Evolutionary conservation across 2,113 vertebrate species (phyloP).

Genomic region (Oreochromis tanganicae): DNA sequence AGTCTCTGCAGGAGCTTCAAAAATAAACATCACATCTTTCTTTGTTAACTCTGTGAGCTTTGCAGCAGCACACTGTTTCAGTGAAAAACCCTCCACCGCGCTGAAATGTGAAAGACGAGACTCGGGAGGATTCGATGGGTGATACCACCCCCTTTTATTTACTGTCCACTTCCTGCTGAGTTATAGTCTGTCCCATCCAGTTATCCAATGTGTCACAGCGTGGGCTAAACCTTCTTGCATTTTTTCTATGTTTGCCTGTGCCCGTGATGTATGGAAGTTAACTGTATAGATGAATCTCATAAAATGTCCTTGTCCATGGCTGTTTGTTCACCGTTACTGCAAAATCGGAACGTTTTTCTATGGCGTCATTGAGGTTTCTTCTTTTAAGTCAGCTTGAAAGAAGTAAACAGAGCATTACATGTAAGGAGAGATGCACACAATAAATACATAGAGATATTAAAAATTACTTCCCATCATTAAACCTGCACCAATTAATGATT

Average conservation of each 20-base stretch:
- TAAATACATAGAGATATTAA: not conserved
- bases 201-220: constrained; percentile 28
- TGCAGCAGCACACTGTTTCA: not conserved
- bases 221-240: not conserved
- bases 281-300: constrained; percentile 11
- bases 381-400: not conserved
- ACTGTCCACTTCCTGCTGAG: constrained; percentile 40
- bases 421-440: not conserved
- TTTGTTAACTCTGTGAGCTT: not conserved
- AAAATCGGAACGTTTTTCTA: not conserved
- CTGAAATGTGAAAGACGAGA: constrained; percentile 4
- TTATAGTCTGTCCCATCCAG: constrained; percentile 19
- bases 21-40: constrained; percentile 32
- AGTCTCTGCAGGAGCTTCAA: not conserved
- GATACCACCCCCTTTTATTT: constrained; percentile 23
- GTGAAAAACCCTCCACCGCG: not conserved
- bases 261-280: constrained; percentile 33
- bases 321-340: constrained; percentile 15
- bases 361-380: not conserved
- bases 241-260: constrained; percentile 7
- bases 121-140: constrained; percentile 2
- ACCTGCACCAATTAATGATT: not conserved
- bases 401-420: not conserved
- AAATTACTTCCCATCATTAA: not conserved
- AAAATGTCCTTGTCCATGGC: not conserved